A percentile compares a stretch with the other conserved stretches of the same genome.
These are phyloP conservation scores for Pterocles burchelli DNA, from an alignment of 2,113 vertebrate genomes.

Conservation along the genomic window DNA sequence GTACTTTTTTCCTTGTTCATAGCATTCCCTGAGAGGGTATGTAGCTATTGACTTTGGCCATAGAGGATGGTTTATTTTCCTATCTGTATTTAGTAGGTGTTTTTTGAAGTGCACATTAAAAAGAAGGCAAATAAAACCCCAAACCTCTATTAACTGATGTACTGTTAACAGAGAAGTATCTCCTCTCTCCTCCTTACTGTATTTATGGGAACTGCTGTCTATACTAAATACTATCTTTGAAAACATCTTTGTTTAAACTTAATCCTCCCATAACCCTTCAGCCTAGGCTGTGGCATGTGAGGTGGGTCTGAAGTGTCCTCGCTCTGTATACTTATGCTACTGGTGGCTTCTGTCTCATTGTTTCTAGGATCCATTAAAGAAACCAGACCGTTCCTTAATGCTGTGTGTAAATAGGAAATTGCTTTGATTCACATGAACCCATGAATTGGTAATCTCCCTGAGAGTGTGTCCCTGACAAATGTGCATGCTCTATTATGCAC, in stretches of 20 bases:
- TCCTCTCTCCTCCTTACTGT: not conserved
- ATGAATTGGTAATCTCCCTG: not conserved
- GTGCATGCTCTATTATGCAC: not conserved
- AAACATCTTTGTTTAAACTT: constrained; percentile 33
- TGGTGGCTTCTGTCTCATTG: not conserved
- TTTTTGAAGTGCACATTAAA: not conserved
- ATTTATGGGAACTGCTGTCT: not conserved
- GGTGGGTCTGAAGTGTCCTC: not conserved
- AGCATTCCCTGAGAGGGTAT: not conserved
- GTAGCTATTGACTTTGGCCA: not conserved
- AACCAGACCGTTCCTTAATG: not conserved
- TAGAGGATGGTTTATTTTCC: not conserved
- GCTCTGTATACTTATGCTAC: accelerated
- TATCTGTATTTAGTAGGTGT: not conserved
- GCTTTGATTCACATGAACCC: not conserved
- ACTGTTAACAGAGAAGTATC: not conserved
- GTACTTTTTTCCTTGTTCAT: not conserved
- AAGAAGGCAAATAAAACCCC: not conserved
- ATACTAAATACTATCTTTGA: not conserved
- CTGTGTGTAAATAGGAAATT: not conserved
- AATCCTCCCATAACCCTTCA: not conserved
- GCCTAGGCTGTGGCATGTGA: not conserved
- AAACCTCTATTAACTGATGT: not conserved
- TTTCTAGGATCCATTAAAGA: not conserved
- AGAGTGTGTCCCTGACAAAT: not conserved